Evolutionary conservation across 2,888 invertebrate genomes (phyloP), one percentile per base, ranked within the genome.

Genomic region (Ypsolopha sequella): DNA sequence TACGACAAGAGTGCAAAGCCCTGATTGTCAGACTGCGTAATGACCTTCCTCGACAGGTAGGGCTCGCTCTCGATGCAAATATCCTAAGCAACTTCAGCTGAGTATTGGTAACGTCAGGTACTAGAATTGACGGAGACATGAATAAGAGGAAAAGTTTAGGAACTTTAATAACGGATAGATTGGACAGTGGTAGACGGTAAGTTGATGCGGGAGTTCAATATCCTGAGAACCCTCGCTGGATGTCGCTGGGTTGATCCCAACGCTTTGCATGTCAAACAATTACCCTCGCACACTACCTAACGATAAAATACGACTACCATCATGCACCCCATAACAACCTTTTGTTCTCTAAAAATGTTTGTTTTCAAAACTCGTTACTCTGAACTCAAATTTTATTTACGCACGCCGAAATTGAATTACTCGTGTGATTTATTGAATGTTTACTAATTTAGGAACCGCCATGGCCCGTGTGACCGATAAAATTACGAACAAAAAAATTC

Each of bases 201-300:
- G 47, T 36, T 47, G 36, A 47, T 47, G 47, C 47, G 36, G 47
- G 36, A 36, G 47, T 47, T 47, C 47, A 47, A 47, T 10, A 36
- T 24, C 36, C 36, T 36, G 47, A 11, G 36, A 36, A 2, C 43
- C 46, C 35, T 48, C 48, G 24, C 48, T n/a, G 48, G 41, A 49
- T 38, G 36, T n/a, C 41, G 33, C 41, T 41, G 49, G 68, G 68
- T 67, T 72, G 73, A 76, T 78, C 76, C 74, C 74, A 65, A 64
- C 68, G 73, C 73, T 80, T 78, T 80, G 73, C 78, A 80, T 80
- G 71, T 73, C 74, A 74, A 77, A 80, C 80, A 80, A 81, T 80
- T 79, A 76, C 76, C 75, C 72, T 62, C 55, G 65, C 66, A 64
- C 67, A 57, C 53, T 38, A 55, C 55, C 24, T 66, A 68, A 63